Evolutionary conservation across 2,113 vertebrate genomes (phyloP).

Genomic region (Dromiciops gliroides): DNA sequence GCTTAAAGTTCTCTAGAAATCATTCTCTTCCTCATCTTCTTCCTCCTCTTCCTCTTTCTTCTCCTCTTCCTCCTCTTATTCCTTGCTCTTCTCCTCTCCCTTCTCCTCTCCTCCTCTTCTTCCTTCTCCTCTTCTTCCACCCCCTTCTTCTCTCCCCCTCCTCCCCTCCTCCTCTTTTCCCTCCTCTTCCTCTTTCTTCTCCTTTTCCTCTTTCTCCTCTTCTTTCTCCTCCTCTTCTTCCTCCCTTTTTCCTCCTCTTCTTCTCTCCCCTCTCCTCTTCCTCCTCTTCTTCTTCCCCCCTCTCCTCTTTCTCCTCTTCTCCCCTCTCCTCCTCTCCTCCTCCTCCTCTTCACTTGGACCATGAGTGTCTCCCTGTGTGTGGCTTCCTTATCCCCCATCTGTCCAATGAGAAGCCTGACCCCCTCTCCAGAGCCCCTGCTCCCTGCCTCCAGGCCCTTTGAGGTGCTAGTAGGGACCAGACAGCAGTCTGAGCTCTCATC

Average conservation of each 20-base stretch:
- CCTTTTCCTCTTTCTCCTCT: neutral
- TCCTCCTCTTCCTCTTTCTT: neutral
- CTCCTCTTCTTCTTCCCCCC: neutral
- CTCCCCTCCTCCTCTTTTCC: rapidly evolving
- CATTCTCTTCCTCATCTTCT: neutral
- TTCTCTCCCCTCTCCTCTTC: neutral
- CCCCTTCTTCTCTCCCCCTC: rapidly evolving
- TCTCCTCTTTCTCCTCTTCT: neutral
- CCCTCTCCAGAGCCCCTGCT: neutral
- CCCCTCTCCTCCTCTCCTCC: neutral
- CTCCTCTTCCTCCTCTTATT: neutral
- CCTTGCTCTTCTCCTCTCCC: neutral
- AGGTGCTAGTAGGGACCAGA: neutral
- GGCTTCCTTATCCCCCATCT: neutral
- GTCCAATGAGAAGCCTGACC: neutral
- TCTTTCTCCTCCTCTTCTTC: too few relatives aligned
- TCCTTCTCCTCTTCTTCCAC: neutral
- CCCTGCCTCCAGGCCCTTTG: neutral
- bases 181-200: too few relatives aligned
- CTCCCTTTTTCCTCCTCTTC: neutral
- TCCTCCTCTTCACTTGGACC: neutral
- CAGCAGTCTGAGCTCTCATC: neutral
- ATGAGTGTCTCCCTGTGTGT: neutral
- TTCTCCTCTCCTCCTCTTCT: too few relatives aligned
- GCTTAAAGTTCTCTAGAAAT: neutral